Conservation (phyloP, 1,140 invertebrate species). For the Drosophila pseudoananassae region DNA sequence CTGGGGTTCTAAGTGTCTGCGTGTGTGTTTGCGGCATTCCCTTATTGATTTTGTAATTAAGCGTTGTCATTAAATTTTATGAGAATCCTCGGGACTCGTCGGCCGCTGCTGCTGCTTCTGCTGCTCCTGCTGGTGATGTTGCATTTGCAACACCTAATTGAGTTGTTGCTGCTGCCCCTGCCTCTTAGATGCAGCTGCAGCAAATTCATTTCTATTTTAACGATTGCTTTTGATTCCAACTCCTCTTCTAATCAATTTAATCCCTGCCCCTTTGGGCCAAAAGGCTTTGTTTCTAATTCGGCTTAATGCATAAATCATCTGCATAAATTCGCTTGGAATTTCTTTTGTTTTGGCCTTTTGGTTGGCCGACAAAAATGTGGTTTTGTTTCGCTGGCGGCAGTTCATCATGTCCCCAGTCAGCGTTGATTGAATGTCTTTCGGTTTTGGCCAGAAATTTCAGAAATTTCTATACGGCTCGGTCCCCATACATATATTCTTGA, state of each 20-base stretch:
- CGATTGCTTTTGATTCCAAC: conserved; percentile 15
- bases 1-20: background rate
- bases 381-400: conserved; percentile 61
- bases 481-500: conserved; percentile 26
- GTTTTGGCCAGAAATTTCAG: conserved; percentile 46
- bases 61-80: conserved; percentile 83
- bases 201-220: conserved; percentile 44
- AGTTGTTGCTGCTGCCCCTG: conserved; percentile 55
- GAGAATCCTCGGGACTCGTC: conserved; percentile 35
- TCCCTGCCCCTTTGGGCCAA: background rate
- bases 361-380: conserved; percentile 11
- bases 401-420: conserved; percentile 59
- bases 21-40: conserved; percentile 69
- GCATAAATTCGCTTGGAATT: conserved; percentile 79
- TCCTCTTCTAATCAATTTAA: conserved; percentile 15
- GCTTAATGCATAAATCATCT: conserved; percentile 74
- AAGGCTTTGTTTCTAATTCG: conserved; percentile 43
- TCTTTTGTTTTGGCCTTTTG: conserved; percentile 54
- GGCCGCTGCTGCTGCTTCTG: background rate
- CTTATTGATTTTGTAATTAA: conserved; percentile 84
- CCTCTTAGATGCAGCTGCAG: conserved; percentile 3
- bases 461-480: conserved; percentile 55
- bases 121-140: background rate
- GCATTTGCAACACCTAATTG: conserved; percentile 60
- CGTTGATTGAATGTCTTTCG: conserved; percentile 70